Evolutionary conservation across 2,888 invertebrate genomes (phyloP).

Genomic region (Papilio elwesi): DNA sequence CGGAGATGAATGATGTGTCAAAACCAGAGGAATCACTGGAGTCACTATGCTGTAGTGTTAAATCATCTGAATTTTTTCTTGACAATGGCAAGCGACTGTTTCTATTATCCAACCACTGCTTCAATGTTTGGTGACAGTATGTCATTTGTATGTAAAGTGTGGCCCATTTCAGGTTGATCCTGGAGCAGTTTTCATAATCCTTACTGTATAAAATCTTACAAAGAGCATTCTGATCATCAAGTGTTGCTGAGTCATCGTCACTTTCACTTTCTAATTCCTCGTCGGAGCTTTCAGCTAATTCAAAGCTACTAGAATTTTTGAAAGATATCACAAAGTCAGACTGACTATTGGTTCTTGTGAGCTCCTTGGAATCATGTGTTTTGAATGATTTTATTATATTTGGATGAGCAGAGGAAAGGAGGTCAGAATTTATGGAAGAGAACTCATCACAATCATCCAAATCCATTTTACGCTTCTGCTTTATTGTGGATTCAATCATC

Average conservation of each 20-base stretch:
- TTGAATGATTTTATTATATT: slow-evolving; percentile 77
- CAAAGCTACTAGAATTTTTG: slow-evolving; percentile 67
- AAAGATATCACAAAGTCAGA: slow-evolving; percentile 78
- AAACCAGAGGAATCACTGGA: slow-evolving; percentile 63
- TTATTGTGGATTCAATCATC: slow-evolving; percentile 77
- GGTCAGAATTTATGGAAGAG: slow-evolving; percentile 58
- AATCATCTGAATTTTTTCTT: slow-evolving; percentile 69
- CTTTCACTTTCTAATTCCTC: slow-evolving; percentile 65
- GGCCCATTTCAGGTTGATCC: slow-evolving; percentile 85
- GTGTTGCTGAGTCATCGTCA: slow-evolving; percentile 59
- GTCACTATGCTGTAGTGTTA: slow-evolving; percentile 66
- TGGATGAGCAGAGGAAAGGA: slow-evolving; percentile 67
- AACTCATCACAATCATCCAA: slow-evolving; percentile 74
- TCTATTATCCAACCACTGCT: slow-evolving; percentile 89
- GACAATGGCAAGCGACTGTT: slow-evolving; percentile 70
- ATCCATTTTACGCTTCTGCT: slow-evolving; percentile 64
- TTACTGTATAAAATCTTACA: slow-evolving; percentile 63
- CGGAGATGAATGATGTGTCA: slow-evolving; percentile 56
- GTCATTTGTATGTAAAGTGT: slow-evolving; percentile 94
- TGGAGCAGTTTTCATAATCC: slow-evolving; percentile 72
- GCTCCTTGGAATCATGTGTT: slow-evolving; percentile 77
- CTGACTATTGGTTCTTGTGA: slow-evolving; percentile 63
- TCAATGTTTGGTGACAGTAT: slow-evolving; percentile 89
- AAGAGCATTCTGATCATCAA: slow-evolving; percentile 63
- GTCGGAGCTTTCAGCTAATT: slow-evolving; percentile 56